Base-by-base conservation (phyloP, 2,888 invertebrate genomes). In the Heteropelma amictum region DNA sequence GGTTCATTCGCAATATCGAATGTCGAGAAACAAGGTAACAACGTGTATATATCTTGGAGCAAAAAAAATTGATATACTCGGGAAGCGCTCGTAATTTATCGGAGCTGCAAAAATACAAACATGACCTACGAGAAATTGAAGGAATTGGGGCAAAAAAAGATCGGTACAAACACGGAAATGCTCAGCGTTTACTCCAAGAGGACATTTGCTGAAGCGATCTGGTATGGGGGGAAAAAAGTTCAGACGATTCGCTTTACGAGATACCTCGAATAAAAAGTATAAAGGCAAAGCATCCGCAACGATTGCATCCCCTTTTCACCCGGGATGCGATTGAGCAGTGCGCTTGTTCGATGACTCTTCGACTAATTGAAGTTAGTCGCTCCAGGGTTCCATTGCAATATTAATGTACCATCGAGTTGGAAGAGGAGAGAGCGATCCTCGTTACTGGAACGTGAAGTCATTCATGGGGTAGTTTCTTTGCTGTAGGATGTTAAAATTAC, bases 291-390 rank as follows among this genome's bases (percentile, higher is more conserved):
- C 23, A 35, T 28, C 35, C 33, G 28, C n/a, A 10, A 10, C 71
- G 72, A 77, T 70, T 79, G 60, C 75, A 45, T 64, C 68, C 51
- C 26, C 58, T 51, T 58, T 61, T 53, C 47, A 56, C 49, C 58
- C 64, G 60, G 68, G 45, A 72, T 77, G 63, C 72, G 40, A 26
- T 26, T 14, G 26, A 56, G 71, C 63, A 49, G 61, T 67, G 56
- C 45, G 63, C 61, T 77, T 63, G 70, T 72, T 28, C 70, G 67
- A 76, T 67, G 73, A 71, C 58, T 73, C 69, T 30, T 21, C 71
- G 73, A 74, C 79, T 82, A 79, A 82, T 82, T 82, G 79, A 82
- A 82, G 78, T 82, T 81, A 72, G 76, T 76, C 77, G 76, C 79
- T 76, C 67, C 58, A 33, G 33, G 51, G n/a, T n/a, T n/a, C n/a